Evolutionary conservation across 1,140 invertebrate species (phyloP).

Genomic region (Diabrotica virgifera): DNA sequence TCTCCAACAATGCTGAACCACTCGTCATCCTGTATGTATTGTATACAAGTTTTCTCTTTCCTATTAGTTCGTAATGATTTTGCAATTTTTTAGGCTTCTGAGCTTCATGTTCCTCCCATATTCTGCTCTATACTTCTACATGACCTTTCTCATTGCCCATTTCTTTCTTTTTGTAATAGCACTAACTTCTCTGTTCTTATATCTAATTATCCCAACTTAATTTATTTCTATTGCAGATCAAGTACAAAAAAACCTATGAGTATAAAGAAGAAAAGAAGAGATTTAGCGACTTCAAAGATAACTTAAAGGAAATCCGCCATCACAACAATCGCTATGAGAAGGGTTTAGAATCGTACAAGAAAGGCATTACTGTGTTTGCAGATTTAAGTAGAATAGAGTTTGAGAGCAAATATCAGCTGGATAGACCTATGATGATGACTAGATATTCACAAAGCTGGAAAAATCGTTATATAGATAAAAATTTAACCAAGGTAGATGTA

Average conservation of each 20-base stretch:
- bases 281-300: slow-evolving; percentile 71
- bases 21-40: too few relatives aligned
- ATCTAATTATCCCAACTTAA: too few relatives aligned
- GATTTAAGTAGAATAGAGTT: slow-evolving; percentile 86
- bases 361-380: slow-evolving; percentile 75
- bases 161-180: too few relatives aligned
- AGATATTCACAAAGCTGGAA: not conserved
- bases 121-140: too few relatives aligned
- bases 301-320: slow-evolving; percentile 75
- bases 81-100: too few relatives aligned
- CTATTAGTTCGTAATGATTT: too few relatives aligned
- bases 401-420: not conserved
- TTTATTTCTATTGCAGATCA: too few relatives aligned
- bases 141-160: too few relatives aligned
- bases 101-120: too few relatives aligned
- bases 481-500: not conserved
- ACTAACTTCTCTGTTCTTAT: too few relatives aligned
- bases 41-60: too few relatives aligned
- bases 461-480: not conserved
- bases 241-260: slow-evolving; percentile 4
- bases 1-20: too few relatives aligned
- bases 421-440: not conserved
- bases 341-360: slow-evolving; percentile 62
- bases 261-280: not conserved
- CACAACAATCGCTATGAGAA: slow-evolving; percentile 72